Percentiles rank a stretch among this genome's conserved stretches.
phyloP scores from a whole-genome alignment of 2,888 invertebrate genomes.

The Blera fallax region DNA sequence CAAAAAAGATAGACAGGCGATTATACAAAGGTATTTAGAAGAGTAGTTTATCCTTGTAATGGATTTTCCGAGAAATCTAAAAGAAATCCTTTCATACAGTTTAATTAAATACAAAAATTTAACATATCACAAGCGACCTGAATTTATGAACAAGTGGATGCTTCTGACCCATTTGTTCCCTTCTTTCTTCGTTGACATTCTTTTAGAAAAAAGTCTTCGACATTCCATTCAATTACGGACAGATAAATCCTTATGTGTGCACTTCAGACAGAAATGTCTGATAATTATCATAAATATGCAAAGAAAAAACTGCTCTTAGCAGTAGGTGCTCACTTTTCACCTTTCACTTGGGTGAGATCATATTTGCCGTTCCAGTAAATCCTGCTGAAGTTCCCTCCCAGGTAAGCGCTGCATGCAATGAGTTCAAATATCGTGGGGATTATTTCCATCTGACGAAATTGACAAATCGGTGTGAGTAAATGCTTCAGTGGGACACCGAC shows the following conservation, averaged over 20 bases:
- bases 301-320: slow-evolving; percentile 56
- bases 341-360: slow-evolving; percentile 60
- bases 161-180: not conserved
- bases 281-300: slow-evolving; percentile 66
- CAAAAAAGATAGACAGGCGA: no score
- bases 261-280: slow-evolving; percentile 36
- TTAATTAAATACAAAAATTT: no score
- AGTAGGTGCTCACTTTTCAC: slow-evolving; percentile 49
- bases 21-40: no score
- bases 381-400: slow-evolving; percentile 10
- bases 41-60: no score
- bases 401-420: slow-evolving; percentile 10
- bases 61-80: no score
- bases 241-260: slow-evolving; percentile 38
- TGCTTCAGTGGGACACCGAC: slow-evolving; percentile 29
- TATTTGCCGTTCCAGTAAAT: slow-evolving; percentile 16
- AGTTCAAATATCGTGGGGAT: slow-evolving; percentile 44
- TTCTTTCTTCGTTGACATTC: not conserved
- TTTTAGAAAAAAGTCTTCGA: not conserved
- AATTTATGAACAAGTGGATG: not conserved
- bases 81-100: no score
- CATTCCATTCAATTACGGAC: slow-evolving; percentile 18
- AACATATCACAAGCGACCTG: no score
- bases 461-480: slow-evolving; percentile 65
- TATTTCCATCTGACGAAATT: slow-evolving; percentile 60